A percentile compares a stretch with the other conserved stretches of the same genome.
Conservation (phyloP, 2,888 invertebrate species). For the Cerceris rybyensis region DNA sequence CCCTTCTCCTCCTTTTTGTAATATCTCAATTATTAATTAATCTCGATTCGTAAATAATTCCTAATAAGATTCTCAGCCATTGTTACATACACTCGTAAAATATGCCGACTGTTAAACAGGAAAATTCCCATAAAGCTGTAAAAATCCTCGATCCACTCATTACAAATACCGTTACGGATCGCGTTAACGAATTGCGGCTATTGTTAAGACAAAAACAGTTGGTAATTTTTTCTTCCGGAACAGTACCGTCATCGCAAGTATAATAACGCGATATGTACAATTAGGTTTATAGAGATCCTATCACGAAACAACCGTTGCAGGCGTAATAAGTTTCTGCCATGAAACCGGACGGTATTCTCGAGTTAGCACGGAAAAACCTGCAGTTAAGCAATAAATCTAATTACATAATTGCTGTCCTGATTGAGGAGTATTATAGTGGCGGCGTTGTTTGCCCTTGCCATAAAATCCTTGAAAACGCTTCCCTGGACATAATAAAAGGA, state of each 20-base stretch:
- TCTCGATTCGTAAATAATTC: too few relatives aligned
- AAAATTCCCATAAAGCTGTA: too few relatives aligned
- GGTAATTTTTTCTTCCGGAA: neutral
- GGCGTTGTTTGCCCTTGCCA: constrained; percentile 18
- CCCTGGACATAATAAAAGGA: constrained; percentile 19
- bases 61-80: neutral
- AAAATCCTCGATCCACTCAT: neutral
- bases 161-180: neutral
- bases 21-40: too few relatives aligned
- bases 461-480: constrained; percentile 28
- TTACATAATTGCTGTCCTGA: constrained; percentile 61
- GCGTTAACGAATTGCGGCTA: neutral
- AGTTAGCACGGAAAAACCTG: constrained; percentile 20
- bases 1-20: too few relatives aligned
- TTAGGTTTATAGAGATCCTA: neutral
- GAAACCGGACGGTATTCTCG: neutral
- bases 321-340: neutral
- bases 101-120: too few relatives aligned
- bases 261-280: neutral
- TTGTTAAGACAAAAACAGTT: neutral
- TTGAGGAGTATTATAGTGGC: constrained; percentile 43
- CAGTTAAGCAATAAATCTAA: constrained; percentile 65
- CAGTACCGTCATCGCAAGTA: neutral
- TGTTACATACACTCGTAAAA: neutral
- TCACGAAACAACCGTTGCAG: neutral